These are phyloP conservation scores for Tylochromis polylepis DNA, from an alignment of 2,113 vertebrate species.

Conservation along the genomic window DNA sequence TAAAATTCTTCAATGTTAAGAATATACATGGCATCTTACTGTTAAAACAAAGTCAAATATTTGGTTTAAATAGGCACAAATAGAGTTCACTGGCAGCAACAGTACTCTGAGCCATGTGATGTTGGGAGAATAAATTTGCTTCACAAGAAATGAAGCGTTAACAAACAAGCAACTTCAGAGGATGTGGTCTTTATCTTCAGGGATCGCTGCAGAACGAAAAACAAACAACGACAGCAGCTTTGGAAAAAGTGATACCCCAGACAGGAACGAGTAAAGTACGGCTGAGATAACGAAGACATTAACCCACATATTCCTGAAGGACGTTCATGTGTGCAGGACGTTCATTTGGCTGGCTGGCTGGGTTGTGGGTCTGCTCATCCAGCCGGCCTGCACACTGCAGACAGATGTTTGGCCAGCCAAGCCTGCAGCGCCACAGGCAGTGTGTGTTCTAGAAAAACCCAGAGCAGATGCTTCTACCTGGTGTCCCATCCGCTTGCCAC, in stretches of 20 bases:
- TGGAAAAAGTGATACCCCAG: background rate
- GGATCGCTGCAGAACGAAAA: background rate
- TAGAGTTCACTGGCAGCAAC: background rate
- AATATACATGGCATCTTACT: background rate
- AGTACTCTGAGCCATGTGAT: background rate
- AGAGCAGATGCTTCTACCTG: slow-evolving; percentile 75
- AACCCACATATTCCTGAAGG: slow-evolving; percentile 71
- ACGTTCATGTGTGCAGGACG: slow-evolving; percentile 58
- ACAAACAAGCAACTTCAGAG: background rate
- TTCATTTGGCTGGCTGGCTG: slow-evolving; percentile 48
- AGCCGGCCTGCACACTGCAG: slow-evolving; percentile 54
- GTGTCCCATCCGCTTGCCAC: slow-evolving; percentile 63
- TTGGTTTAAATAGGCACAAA: background rate
- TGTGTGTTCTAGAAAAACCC: slow-evolving; percentile 71
- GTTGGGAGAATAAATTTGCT: background rate
- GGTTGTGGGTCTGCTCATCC: slow-evolving; percentile 49
- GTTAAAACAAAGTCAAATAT: background rate
- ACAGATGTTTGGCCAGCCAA: slow-evolving; percentile 73
- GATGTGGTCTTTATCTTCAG: background rate
- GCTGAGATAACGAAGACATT: slow-evolving; percentile 49
- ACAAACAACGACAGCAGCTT: background rate
- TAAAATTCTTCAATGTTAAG: background rate
- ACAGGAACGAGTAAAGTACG: background rate
- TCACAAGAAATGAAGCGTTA: background rate
- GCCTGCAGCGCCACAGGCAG: slow-evolving; percentile 70